Percentiles rank a stretch among this genome's conserved stretches.
These are phyloP conservation scores for Psococerastis gibbosa DNA, from an alignment of 2,888 invertebrate species.

Conservation along the genomic window DNA sequence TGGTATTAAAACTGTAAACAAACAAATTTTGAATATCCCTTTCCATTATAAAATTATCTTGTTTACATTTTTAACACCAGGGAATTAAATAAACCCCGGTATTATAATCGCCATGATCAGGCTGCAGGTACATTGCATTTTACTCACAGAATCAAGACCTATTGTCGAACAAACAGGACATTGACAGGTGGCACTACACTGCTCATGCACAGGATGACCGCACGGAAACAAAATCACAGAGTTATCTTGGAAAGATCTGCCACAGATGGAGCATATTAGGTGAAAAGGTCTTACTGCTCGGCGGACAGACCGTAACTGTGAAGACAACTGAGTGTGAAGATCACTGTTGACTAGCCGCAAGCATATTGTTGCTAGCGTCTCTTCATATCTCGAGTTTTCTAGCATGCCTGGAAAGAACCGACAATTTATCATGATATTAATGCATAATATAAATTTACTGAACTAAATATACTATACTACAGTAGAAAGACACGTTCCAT, in stretches of 20 bases:
- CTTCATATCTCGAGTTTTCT: slow-evolving; percentile 56
- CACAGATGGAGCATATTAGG: slow-evolving; percentile 14
- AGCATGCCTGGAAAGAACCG: slow-evolving; percentile 40
- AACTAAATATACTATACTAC: background rate
- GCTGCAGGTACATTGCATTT: too few species aligned
- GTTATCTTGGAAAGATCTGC: slow-evolving; percentile 12
- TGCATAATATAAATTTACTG: too few species aligned
- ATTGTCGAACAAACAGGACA: slow-evolving; percentile 6
- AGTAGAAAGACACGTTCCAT: slow-evolving; percentile 1
- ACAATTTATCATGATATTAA: too few species aligned
- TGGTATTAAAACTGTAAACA: too few species aligned
- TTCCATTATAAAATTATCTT: too few species aligned
- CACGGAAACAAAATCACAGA: slow-evolving; percentile 2
- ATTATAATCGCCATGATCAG: too few species aligned
- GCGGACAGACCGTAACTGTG: slow-evolving; percentile 22
- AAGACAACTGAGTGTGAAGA: slow-evolving; percentile 33
- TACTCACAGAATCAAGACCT: slow-evolving; percentile 1
- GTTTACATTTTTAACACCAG: too few species aligned
- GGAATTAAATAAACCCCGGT: too few species aligned
- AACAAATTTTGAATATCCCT: too few species aligned
- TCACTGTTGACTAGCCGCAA: slow-evolving; percentile 46
- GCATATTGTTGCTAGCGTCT: slow-evolving; percentile 46
- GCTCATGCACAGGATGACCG: slow-evolving; percentile 2
- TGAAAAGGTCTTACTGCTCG: slow-evolving; percentile 21
- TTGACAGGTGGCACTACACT: background rate